Percentiles rank a stretch among this genome's conserved stretches.
Conservation (phyloP, 2,888 invertebrate genomes). For the Pseudococcus jackbeardsleyi region DNA sequence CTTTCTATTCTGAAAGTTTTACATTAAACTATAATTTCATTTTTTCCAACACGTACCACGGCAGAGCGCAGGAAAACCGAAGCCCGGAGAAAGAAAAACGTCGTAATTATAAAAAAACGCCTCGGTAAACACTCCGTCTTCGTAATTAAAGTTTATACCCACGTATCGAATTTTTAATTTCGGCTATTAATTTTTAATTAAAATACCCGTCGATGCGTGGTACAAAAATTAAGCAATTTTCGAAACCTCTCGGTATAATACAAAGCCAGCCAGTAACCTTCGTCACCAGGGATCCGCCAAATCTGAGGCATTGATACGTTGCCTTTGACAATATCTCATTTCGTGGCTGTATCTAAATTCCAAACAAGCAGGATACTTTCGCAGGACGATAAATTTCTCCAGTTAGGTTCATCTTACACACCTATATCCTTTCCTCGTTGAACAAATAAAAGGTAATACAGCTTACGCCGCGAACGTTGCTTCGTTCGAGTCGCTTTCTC, state of each 20-base stretch:
- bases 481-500: neutral
- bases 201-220: neutral
- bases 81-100: slow-evolving; percentile 1
- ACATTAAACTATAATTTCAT: slow-evolving; percentile 19
- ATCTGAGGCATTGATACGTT: neutral
- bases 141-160: neutral
- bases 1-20: neutral
- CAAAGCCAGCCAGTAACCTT: neutral
- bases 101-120: slow-evolving; percentile 37
- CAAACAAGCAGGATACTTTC: neutral
- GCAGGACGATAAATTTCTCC: neutral
- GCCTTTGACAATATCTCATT: neutral
- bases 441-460: neutral
- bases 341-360: neutral
- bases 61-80: neutral
- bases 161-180: slow-evolving; percentile 11
- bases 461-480: neutral
- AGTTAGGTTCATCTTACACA: neutral
- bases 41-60: neutral
- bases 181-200: slow-evolving; percentile 29
- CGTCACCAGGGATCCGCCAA: neutral
- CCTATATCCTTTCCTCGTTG: neutral
- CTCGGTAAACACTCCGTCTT: slow-evolving; percentile 2
- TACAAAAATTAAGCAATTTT: slow-evolving; percentile 9
- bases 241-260: neutral